A percentile compares a stretch with the other conserved stretches of the same genome.
Conservation (phyloP, 1,140 invertebrate species). For the Thaumatotibia leucotreta region DNA sequence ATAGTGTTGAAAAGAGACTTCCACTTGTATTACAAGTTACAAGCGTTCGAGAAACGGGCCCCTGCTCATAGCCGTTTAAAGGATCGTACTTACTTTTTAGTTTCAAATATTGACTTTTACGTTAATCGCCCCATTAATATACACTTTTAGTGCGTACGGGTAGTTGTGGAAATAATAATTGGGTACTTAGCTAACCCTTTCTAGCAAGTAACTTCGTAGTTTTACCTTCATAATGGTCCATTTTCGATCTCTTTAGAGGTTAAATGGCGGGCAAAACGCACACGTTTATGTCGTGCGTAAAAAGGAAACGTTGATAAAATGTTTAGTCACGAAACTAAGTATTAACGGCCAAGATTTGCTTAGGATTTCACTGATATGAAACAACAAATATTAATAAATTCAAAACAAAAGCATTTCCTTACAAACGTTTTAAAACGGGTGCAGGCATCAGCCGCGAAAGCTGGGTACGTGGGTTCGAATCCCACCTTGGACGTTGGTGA, state of each 20-base stretch:
- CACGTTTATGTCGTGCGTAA: background rate
- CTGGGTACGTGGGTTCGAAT: no score
- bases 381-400: no score
- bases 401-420: no score
- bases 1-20: no score
- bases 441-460: no score
- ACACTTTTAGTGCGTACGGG: background rate
- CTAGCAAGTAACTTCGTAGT: background rate
- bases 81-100: background rate
- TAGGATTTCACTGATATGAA: no score
- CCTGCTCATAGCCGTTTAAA: background rate
- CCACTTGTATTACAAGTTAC: no score
- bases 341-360: background rate
- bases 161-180: constrained; percentile 8
- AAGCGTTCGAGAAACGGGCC: no score
- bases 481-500: no score
- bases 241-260: background rate
- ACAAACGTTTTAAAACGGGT: no score
- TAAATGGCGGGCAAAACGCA: background rate
- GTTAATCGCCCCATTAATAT: background rate
- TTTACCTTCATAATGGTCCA: constrained; percentile 2
- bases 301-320: constrained; percentile 4
- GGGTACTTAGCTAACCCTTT: constrained; percentile 2
- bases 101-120: background rate
- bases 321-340: background rate